Evolutionary conservation across 2,113 vertebrate genomes (phyloP), one percentile per base, ranked within the genome.

Genomic region (Nettapus auritus): DNA sequence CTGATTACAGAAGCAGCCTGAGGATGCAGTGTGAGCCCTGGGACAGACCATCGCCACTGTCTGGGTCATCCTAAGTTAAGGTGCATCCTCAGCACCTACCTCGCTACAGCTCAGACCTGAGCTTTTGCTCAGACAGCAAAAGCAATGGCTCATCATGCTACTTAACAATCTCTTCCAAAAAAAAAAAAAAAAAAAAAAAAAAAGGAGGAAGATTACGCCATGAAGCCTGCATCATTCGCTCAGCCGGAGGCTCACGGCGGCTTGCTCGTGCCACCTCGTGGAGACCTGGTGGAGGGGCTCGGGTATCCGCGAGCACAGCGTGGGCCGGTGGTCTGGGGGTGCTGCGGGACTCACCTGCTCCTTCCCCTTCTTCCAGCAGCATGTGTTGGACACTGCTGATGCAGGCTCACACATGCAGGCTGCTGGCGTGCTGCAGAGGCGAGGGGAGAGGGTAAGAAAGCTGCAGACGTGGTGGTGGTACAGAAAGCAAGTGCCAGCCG

Each of bases 181-280:
- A 46, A 23, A 20, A 38, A 40, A 23, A 20, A 38, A 44, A 3
- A 33, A 19, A 23, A 44, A 3, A 33, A 19, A 23, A 21, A 23
- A 20, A 38, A 40, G 16, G 13, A 53, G 4, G 29, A 26, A 5
- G 40, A 10, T 31, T 4, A 8, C 3, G 3, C 34, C 42, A 14
- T 7, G 4, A 28, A 52, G 53, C 77, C 78, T 3, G 3, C 2
- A 1, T 15, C 22, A 3, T 8, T 31, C 8, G 7, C 69, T 31
- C 60, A 3, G 13, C 3, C 13, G 2, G 57, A 36, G 34, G 59
- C 31, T 53, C 25, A 9, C 33, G 19, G 85, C 59, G 38, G 89
- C 31, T 59, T n/a, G 73, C 81, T 92, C 57, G 21, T 78, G 94
- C 93, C 95, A 46, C 85, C 96, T 94, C 17, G 81, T 76, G 93